Conservation (phyloP, 2,888 invertebrate species). For the Drosophila longiperda region DNA sequence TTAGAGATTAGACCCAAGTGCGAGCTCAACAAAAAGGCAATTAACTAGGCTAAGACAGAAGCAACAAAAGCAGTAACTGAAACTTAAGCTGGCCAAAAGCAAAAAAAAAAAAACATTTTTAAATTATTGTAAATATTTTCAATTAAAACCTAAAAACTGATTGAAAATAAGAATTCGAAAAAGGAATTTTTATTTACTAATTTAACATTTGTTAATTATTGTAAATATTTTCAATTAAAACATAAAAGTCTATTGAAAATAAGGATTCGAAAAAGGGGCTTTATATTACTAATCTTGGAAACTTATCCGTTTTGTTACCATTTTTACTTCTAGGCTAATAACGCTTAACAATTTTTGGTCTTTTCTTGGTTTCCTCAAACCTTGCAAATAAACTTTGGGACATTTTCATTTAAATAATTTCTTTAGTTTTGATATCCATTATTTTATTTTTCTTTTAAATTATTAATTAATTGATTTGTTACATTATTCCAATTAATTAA, state of each 20-base stretch:
- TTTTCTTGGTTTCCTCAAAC: background rate
- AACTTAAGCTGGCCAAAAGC: constrained; percentile 6
- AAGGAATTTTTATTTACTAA: background rate
- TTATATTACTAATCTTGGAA: background rate
- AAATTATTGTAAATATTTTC: background rate
- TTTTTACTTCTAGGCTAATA: background rate
- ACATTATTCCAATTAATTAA: background rate
- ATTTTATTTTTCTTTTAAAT: background rate
- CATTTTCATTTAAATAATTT: background rate
- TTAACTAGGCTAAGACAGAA: constrained; percentile 49
- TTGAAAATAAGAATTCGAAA: background rate
- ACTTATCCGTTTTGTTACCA: background rate
- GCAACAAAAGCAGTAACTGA: constrained; percentile 11
- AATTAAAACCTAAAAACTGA: background rate
- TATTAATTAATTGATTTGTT: background rate
- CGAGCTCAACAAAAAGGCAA: constrained; percentile 62
- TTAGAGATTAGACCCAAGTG: constrained; percentile 62
- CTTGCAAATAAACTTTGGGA: background rate
- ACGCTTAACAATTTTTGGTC: background rate
- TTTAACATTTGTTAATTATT: background rate
- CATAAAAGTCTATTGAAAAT: background rate
- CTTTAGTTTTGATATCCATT: background rate
- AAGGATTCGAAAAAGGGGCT: background rate
- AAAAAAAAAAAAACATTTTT: background rate
- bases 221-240: background rate